A percentile compares a stretch with the other conserved stretches of the same genome.
These are phyloP conservation scores for Byasa hedistus DNA, from an alignment of 2,888 invertebrate species.

Conservation along the genomic window DNA sequence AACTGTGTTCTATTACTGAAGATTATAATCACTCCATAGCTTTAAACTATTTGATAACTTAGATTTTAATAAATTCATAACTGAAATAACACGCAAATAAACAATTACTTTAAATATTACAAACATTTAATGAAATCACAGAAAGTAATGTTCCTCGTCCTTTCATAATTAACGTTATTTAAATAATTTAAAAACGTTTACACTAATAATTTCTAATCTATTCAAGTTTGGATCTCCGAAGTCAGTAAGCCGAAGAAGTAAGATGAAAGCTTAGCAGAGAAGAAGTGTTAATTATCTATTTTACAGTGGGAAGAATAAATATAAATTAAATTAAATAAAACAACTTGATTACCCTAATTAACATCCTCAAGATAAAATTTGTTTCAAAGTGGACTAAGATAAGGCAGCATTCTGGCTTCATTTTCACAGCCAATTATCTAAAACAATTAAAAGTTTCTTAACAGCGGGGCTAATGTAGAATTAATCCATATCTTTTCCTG, in stretches of 20 bases:
- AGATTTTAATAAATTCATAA: background rate
- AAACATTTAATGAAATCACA: background rate
- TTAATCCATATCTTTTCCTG: slow-evolving; percentile 30
- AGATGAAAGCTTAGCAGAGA: too few relatives aligned
- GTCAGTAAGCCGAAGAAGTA: too few relatives aligned
- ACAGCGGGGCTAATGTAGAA: slow-evolving; percentile 27
- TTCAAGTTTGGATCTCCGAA: too few relatives aligned
- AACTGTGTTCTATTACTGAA: slow-evolving; percentile 37
- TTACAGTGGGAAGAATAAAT: background rate
- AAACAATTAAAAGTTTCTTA: slow-evolving; percentile 30
- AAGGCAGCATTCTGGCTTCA: slow-evolving; percentile 17
- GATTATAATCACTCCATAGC: slow-evolving; percentile 28
- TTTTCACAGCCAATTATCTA: slow-evolving; percentile 29
- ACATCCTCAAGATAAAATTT: slow-evolving; percentile 19
- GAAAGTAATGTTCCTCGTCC: background rate
- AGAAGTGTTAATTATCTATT: background rate
- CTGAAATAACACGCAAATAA: background rate
- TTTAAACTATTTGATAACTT: background rate
- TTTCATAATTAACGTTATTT: background rate
- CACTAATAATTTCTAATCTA: too few relatives aligned
- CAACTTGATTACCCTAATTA: slow-evolving; percentile 12
- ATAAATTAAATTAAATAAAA: background rate
- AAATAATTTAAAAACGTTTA: too few relatives aligned
- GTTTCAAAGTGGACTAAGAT: slow-evolving; percentile 20
- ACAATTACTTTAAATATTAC: background rate